Conservation (phyloP, 2,797 vertebrate species). For the Lepilemur ruficaudatus region DNA sequence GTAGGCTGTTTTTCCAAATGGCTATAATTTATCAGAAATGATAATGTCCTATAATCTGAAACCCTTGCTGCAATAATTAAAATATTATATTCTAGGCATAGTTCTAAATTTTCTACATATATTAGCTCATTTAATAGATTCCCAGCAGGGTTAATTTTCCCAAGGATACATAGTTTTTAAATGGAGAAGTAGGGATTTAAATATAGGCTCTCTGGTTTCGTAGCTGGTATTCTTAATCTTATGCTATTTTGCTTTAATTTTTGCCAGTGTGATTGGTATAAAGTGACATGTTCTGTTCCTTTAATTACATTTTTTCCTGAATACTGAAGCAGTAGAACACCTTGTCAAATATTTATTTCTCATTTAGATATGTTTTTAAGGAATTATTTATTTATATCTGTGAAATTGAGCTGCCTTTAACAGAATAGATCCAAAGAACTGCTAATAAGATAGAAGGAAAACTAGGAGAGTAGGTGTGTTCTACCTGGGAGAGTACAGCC, state of each 20-base stretch:
- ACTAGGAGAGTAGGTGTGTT: not conserved
- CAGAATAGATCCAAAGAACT: not conserved
- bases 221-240: not conserved
- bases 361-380: not conserved
- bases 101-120: not conserved
- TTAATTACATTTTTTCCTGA: not conserved
- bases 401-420: not conserved
- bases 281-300: not conserved
- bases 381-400: not conserved
- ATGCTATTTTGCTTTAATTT: not conserved
- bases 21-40: not conserved
- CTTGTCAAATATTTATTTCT: not conserved
- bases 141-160: not conserved
- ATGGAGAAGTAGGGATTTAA: not conserved
- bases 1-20: not conserved
- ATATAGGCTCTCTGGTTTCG: not conserved
- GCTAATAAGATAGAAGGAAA: not conserved
- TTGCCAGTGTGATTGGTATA: not conserved
- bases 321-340: not conserved
- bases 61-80: not conserved
- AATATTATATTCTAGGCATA: not conserved
- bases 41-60: not conserved
- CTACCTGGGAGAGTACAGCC: not conserved
- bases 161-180: not conserved
- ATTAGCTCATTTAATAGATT: not conserved